These are phyloP conservation scores for Gallinago nigripennis DNA, from an alignment of 2,797 vertebrate species.

Conservation along the genomic window DNA sequence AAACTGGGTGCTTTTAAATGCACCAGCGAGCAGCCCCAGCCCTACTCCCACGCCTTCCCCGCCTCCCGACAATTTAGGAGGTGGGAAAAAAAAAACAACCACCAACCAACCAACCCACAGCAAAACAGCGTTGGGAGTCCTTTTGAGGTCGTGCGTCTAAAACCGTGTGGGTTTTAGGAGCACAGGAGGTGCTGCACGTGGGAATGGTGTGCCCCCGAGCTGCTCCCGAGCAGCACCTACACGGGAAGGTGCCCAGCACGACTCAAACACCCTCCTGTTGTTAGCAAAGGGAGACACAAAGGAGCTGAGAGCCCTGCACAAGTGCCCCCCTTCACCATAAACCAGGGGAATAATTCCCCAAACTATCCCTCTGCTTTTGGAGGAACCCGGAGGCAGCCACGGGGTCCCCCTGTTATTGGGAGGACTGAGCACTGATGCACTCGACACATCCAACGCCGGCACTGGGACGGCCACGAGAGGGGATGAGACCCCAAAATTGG, in stretches of 20 bases:
- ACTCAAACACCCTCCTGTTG: rapidly evolving
- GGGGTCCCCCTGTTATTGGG: background rate
- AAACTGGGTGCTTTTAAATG: background rate
- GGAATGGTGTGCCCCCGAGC: background rate
- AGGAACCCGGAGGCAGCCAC: rapidly evolving
- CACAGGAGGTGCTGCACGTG: background rate
- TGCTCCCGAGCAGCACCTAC: background rate
- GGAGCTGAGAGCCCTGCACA: background rate
- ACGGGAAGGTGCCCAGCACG: rapidly evolving
- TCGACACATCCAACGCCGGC: background rate
- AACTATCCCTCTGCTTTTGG: background rate
- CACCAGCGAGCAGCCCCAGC: background rate
- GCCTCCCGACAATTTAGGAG: background rate
- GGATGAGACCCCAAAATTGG: background rate
- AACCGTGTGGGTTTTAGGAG: rapidly evolving
- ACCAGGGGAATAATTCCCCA: background rate
- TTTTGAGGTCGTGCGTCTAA: background rate
- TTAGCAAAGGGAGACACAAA: background rate
- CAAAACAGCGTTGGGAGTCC: background rate
- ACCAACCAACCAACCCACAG: background rate
- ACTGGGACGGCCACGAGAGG: rapidly evolving
- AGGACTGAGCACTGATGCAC: background rate
- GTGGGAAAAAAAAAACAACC: background rate
- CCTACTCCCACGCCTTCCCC: rapidly evolving
- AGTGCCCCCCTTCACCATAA: background rate